These are phyloP conservation scores for Myotis planiceps DNA, from an alignment of 2,797 vertebrate species.

Conservation along the genomic window DNA sequence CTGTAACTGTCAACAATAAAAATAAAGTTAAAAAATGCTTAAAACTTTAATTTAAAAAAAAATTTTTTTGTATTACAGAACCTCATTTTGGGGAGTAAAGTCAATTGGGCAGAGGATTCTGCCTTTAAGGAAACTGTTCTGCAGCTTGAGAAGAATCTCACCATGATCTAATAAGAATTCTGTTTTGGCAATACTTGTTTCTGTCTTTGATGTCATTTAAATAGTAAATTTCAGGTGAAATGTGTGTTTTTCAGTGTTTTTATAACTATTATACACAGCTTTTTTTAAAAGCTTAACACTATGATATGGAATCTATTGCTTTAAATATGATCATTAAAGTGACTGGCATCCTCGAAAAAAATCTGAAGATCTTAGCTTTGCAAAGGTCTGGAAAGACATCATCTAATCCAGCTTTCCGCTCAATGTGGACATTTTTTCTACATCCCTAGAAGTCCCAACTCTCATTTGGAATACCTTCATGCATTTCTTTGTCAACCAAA, in stretches of 20 bases:
- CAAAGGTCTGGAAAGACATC: background rate
- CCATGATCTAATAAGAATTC: constrained; percentile 15
- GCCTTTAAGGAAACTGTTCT: constrained; percentile 82
- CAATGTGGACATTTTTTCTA: background rate
- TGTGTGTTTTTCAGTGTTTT: background rate
- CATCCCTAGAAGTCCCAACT: background rate
- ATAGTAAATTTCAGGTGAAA: constrained; percentile 24
- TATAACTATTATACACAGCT: background rate
- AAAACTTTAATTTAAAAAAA: background rate
- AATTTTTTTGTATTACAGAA: constrained; percentile 75
- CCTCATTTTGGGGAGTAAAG: constrained; percentile 84
- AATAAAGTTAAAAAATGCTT: background rate
- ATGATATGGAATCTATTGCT: background rate
- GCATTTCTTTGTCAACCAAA: constrained; percentile 14
- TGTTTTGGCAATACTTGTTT: background rate
- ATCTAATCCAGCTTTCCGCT: background rate
- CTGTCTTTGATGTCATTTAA: background rate
- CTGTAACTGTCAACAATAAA: background rate
- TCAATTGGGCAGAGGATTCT: constrained; percentile 87
- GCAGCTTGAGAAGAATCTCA: constrained; percentile 81
- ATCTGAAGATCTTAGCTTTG: background rate
- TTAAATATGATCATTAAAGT: constrained; percentile 35
- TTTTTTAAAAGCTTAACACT: background rate
- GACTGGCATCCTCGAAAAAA: background rate
- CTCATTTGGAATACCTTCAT: background rate